Evolutionary conservation across 2,888 invertebrate genomes (phyloP).

Genomic region (Sipha maydis): DNA sequence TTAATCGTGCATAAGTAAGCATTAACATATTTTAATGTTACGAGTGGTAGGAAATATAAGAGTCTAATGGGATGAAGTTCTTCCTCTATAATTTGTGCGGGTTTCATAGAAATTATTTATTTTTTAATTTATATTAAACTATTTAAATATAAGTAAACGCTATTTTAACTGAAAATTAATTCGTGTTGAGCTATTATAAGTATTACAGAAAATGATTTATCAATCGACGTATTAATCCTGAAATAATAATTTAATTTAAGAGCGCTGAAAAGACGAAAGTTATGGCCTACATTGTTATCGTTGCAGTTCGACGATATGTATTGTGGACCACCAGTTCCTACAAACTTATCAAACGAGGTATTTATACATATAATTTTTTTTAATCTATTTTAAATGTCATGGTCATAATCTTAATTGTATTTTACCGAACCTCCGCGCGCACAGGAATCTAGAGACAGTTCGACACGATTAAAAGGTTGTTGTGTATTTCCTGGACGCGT

Average conservation of each 20-base stretch:
- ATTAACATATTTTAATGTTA: not conserved
- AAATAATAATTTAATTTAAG: conserved; percentile 69
- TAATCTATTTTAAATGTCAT: not conserved
- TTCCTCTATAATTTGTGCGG: no score
- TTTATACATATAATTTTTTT: not conserved
- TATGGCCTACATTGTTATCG: conserved; percentile 73
- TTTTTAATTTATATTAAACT: no score
- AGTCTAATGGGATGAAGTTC: no score
- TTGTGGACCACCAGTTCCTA: conserved; percentile 68
- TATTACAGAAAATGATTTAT: not conserved
- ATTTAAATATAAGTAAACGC: not conserved
- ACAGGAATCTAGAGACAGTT: conserved; percentile 15
- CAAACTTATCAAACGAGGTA: conserved; percentile 22
- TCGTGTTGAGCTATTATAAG: not conserved
- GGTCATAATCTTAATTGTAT: not conserved
- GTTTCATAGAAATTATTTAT: no score
- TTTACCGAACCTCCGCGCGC: not conserved
- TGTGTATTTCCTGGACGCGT: conserved; percentile 67
- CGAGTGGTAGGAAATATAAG: no score
- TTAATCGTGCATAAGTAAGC: conserved; percentile 66
- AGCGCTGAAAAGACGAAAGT: conserved; percentile 74
- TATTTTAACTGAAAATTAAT: not conserved
- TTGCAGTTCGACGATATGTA: conserved; percentile 75
- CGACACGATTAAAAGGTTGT: conserved; percentile 29
- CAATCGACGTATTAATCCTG: not conserved